Evolutionary conservation across 2,113 vertebrate species (phyloP), one percentile per base, ranked within the genome.

Genomic region (Nematolebias whitei): DNA sequence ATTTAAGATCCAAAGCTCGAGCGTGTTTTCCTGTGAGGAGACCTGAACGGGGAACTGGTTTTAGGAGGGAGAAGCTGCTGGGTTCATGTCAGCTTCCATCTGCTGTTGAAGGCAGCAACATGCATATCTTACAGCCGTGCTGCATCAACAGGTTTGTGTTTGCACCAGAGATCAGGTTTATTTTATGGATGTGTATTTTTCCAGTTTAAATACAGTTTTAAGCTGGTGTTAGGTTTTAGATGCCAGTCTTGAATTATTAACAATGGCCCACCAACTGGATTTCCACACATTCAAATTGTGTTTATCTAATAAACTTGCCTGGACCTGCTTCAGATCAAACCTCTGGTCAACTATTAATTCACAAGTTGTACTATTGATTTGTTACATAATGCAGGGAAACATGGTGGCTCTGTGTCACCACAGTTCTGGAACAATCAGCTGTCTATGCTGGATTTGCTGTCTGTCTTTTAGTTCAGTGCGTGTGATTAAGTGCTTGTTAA

Each of bases 121-220:
- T 90, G 89, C 89, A 91, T 80, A 88, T 92, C 64, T 49, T 90
- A 45, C 90, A 90, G 73, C 85, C 87, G 0, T 89, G 86, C 68
- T 91, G 87, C 88, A 90, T 92, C 83, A 91, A 91, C 89, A 92
- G 90, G 90, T 92, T 7, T 29, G 89, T 83, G 60, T 74, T 39
- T n/a, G 5, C 3, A 22, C 14, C 23, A 6, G 2, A 20, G 5
- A 5, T 51, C 12, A 29, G 0, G 19, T 47, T 47, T 1, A 20
- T 14, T 16, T 14, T 26, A 23, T 51, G 23, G 48, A 2, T 22
- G 5, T 71, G 19, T 44, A 16, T 2, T 8, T 35, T n/a, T 35
- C 5, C 32, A 35, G 3, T 15, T 13, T 3, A 15, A 41, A 13
- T 41, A 3, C 15, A 5, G 8, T 39, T 39, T 39, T 39, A 39